These are phyloP conservation scores for Eupithecia insigniata DNA, from an alignment of 2,888 invertebrate species.

Conservation along the genomic window DNA sequence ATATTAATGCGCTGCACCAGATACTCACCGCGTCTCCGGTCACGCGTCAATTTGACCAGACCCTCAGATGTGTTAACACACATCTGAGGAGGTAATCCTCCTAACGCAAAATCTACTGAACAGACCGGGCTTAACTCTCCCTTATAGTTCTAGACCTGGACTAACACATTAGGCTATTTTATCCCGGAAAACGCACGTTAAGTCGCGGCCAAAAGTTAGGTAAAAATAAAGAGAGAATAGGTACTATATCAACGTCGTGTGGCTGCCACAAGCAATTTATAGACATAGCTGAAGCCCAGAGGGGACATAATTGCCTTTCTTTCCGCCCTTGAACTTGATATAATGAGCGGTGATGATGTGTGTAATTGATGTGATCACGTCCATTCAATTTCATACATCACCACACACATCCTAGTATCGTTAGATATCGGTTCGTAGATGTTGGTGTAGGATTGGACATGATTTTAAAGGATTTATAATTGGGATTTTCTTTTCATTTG, in stretches of 20 bases:
- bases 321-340: slow-evolving; percentile 61
- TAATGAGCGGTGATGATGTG: slow-evolving; percentile 49
- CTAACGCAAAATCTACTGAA: background rate
- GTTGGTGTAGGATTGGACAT: background rate
- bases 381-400: slow-evolving; percentile 3
- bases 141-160: too few species aligned
- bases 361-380: background rate
- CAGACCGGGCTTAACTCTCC: background rate
- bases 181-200: background rate
- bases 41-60: too few species aligned
- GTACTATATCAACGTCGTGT: background rate
- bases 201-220: background rate
- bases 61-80: too few species aligned
- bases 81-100: too few species aligned
- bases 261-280: slow-evolving; percentile 66
- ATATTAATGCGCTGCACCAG: too few species aligned
- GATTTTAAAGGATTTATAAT: too few species aligned
- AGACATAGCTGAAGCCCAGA: slow-evolving; percentile 61
- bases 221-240: slow-evolving; percentile 1
- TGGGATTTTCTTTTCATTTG: too few species aligned
- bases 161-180: background rate
- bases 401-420: background rate
- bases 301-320: slow-evolving; percentile 63
- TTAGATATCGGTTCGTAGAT: too few species aligned
- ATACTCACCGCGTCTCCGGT: too few species aligned